These are phyloP conservation scores for Aldabrachelys gigantea DNA, from an alignment of 2,113 vertebrate genomes.

Conservation along the genomic window DNA sequence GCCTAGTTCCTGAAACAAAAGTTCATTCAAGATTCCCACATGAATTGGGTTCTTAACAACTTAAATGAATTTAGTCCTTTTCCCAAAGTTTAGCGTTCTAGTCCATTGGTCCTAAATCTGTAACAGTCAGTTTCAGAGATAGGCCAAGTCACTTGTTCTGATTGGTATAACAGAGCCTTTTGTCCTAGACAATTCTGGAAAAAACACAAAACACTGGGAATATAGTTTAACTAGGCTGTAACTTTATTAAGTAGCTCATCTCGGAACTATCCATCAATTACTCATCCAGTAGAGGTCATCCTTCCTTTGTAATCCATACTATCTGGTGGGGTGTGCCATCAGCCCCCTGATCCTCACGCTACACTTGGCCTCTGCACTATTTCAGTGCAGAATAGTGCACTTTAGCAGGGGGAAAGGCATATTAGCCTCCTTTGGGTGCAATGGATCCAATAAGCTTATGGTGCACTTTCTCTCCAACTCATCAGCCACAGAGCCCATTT, in stretches of 20 bases:
- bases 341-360: too few relatives aligned
- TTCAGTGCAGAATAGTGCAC: not conserved
- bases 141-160: not conserved
- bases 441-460: not conserved
- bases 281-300: not conserved
- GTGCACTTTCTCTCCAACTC: not conserved
- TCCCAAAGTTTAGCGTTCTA: too few relatives aligned
- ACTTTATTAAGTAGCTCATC: not conserved
- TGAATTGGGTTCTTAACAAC: not conserved
- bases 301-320: not conserved
- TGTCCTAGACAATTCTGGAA: not conserved
- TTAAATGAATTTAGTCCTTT: not conserved
- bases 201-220: not conserved
- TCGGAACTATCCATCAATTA: not conserved
- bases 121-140: too few relatives aligned
- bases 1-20: not conserved
- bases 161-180: not conserved
- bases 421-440: not conserved
- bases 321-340: not conserved
- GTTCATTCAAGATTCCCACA: not conserved
- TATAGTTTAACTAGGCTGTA: not conserved
- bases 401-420: not conserved
- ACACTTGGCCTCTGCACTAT: not conserved
- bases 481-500: not conserved
- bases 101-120: not conserved